These are phyloP conservation scores for Ceratotherium simum DNA, from an alignment of 2,113 vertebrate species.

Conservation along the genomic window DNA sequence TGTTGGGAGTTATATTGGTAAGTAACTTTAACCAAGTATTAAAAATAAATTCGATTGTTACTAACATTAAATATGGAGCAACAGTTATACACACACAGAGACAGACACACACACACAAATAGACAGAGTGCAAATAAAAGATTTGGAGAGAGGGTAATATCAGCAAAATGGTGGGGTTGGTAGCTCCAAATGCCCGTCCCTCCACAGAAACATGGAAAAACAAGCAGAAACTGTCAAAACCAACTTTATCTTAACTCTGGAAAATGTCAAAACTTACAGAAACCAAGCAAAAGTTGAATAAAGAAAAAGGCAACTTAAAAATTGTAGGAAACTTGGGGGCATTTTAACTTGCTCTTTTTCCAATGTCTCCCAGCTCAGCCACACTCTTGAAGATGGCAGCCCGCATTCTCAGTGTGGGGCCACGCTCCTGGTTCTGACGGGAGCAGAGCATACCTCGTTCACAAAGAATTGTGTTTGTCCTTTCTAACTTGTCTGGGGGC, in stretches of 20 bases:
- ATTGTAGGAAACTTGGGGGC: background rate
- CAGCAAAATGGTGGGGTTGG: background rate
- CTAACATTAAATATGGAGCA: background rate
- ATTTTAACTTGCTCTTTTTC: background rate
- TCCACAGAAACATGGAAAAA: background rate
- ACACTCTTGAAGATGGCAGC: background rate
- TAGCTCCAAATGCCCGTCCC: background rate
- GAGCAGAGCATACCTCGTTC: no score
- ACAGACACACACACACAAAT: background rate
- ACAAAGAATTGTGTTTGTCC: background rate
- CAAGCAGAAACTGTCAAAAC: background rate
- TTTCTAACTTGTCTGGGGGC: background rate
- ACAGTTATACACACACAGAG: background rate
- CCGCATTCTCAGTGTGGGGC: background rate
- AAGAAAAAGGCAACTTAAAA: background rate
- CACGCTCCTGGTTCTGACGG: background rate
- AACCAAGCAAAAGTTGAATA: background rate
- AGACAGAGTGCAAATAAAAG: background rate
- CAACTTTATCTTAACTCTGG: background rate
- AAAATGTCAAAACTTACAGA: background rate
- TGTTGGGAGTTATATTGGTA: background rate
- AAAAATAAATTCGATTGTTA: background rate
- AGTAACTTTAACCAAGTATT: background rate
- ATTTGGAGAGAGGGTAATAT: background rate
- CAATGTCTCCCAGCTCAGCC: background rate